These are phyloP conservation scores for Gonocerus acuteangulatus DNA, from an alignment of 2,888 invertebrate species.

Conservation along the genomic window DNA sequence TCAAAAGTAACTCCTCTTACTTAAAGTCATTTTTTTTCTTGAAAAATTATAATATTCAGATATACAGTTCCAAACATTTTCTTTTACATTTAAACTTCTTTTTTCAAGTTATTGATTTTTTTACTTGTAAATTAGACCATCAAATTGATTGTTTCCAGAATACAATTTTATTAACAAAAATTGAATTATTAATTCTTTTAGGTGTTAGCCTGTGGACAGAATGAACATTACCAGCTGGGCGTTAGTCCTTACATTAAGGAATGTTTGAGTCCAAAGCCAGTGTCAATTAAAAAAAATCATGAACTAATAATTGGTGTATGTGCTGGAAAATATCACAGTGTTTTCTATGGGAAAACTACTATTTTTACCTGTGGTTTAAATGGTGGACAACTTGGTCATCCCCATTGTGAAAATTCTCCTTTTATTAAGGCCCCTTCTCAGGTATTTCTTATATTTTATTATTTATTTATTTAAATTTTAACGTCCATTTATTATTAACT, in stretches of 20 bases:
- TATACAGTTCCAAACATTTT: too few species aligned
- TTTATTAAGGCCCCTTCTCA: conserved; percentile 34
- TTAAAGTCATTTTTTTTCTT: too few species aligned
- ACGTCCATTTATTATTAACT: too few species aligned
- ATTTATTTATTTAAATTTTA: too few species aligned
- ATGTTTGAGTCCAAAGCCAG: conserved; percentile 44
- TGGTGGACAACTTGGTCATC: conserved; percentile 71
- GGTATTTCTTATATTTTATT: conserved; percentile 30
- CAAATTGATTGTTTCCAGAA: too few species aligned
- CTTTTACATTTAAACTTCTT: not conserved
- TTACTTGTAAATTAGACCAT: not conserved
- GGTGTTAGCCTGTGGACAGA: conserved; percentile 57
- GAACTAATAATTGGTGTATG: conserved; percentile 49
- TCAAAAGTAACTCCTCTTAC: too few species aligned
- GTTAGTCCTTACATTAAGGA: conserved; percentile 43
- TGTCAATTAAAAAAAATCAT: conserved; percentile 44
- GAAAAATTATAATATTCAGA: too few species aligned
- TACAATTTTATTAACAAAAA: too few species aligned
- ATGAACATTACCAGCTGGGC: conserved; percentile 58
- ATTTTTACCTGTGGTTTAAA: conserved; percentile 72
- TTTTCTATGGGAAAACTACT: conserved; percentile 41
- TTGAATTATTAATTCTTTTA: too few species aligned
- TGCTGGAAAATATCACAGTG: conserved; percentile 64
- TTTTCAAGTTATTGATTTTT: not conserved
- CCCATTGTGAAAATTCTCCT: conserved; percentile 42